Evolutionary conservation across 2,113 vertebrate genomes (phyloP), one percentile per base, ranked within the genome.

Genomic region (Eudyptes chrysolophus): DNA sequence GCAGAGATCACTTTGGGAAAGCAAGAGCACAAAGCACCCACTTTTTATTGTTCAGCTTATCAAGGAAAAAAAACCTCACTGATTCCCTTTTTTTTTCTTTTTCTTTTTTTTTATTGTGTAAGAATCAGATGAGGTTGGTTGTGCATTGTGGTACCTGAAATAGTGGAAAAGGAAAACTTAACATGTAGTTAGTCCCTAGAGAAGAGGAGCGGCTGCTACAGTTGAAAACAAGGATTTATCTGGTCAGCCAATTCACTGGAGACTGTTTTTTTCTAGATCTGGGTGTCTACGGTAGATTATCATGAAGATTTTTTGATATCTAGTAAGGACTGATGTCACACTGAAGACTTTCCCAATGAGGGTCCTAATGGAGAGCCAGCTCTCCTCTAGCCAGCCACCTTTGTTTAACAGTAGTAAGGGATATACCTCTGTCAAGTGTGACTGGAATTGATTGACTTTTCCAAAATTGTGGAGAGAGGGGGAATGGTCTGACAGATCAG

Each of bases 241-340:
- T 65, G 19, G n/a, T 68, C 38, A 79, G 12, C 7, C 51, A n/a
- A 9, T 60, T 89, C 52, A 78, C 38, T 60, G 57, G 29, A 76
- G 57, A 46, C 12, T 5, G 4, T 10, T 55, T 83, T 65, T 65
- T 57, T 14, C 34, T 64, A 44, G 18, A 82, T 76, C 16, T 46
- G 4, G 5, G 38, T 83, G 11, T 65, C 48, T 60, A 1, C 0
- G 0, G n/a, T 11, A 60, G 22, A 46, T 29, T 51, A 13, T 38
- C 1, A 8, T 22, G 27, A 21, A 84, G 34, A 44, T 87, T 62
- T 94, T 87, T 66, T 66, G 15, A 7, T 55, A 9, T 21, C 42
- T 81, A 10, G 7, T 54, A 78, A 75, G 40, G 48, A 55, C 22
- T 55, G 38, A 44, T 36, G 11, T 65, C 44, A 44, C 40, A 49